phyloP scores from a whole-genome alignment of 2,888 invertebrate species.

The Apamea crenata region DNA sequence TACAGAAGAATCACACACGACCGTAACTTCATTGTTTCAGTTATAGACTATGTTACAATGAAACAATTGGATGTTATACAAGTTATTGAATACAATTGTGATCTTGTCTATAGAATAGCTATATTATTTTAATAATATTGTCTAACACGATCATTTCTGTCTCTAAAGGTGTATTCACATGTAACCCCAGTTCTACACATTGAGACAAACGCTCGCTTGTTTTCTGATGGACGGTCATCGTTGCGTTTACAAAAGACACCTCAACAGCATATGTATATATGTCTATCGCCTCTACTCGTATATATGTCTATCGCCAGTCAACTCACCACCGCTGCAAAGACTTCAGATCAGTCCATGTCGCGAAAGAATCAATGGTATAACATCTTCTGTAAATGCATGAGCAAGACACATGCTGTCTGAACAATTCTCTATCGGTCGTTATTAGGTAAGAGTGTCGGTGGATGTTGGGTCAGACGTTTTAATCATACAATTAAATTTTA shows the following conservation, averaged over 20 bases:
- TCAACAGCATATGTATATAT: no score
- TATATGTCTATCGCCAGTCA: not conserved
- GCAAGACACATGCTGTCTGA: not conserved
- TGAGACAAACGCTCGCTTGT: not conserved
- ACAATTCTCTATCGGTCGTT: not conserved
- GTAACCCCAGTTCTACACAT: not conserved
- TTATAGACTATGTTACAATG: not conserved
- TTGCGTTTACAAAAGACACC: not conserved
- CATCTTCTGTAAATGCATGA: not conserved
- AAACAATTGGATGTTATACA: conserved; percentile 17
- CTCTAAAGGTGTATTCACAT: not conserved
- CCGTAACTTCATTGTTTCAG: conserved; percentile 24
- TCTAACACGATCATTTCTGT: not conserved
- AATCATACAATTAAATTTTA: not conserved
- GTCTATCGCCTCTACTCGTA: no score
- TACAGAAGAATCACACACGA: conserved; percentile 31
- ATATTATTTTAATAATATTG: conserved; percentile 15
- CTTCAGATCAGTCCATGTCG: not conserved
- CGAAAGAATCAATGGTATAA: not conserved
- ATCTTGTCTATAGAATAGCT: not conserved
- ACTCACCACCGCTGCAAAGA: not conserved
- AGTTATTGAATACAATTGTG: conserved; percentile 28
- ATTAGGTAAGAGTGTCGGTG: not conserved
- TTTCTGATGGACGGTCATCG: not conserved
- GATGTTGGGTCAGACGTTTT: not conserved